These are phyloP conservation scores for Chiloscyllium punctatum DNA, from an alignment of 2,797 vertebrate species.

Conservation along the genomic window DNA sequence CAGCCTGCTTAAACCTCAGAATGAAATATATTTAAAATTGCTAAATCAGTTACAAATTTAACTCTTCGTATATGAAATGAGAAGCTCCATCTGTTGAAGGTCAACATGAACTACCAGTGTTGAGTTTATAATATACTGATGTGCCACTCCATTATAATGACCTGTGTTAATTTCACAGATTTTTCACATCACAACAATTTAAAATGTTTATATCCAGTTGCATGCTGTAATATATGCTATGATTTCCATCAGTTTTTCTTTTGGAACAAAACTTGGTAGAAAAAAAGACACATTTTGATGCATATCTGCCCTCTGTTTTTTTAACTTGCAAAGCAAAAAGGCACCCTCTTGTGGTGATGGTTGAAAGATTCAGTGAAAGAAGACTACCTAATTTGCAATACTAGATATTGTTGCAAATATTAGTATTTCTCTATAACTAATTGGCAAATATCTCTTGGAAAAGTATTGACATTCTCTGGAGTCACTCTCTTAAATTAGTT, in stretches of 20 bases:
- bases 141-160: neutral
- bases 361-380: neutral
- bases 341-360: constrained; percentile 18
- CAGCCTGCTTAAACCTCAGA: neutral
- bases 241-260: neutral
- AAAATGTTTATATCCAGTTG: neutral
- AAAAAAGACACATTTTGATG: neutral
- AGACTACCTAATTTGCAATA: neutral
- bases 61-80: neutral
- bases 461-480: neutral
- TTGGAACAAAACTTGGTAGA: neutral
- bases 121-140: neutral
- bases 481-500: neutral
- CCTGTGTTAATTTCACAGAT: neutral
- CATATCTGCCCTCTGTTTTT: neutral
- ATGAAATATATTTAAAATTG: neutral
- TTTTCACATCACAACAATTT: neutral
- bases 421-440: neutral
- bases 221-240: neutral
- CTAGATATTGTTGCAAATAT: neutral
- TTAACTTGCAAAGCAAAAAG: neutral
- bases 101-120: neutral
- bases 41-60: neutral
- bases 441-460: neutral
- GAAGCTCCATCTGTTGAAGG: neutral